Evolutionary conservation across 2,113 vertebrate genomes (phyloP).

Genomic region (Puntigrus tetrazona): DNA sequence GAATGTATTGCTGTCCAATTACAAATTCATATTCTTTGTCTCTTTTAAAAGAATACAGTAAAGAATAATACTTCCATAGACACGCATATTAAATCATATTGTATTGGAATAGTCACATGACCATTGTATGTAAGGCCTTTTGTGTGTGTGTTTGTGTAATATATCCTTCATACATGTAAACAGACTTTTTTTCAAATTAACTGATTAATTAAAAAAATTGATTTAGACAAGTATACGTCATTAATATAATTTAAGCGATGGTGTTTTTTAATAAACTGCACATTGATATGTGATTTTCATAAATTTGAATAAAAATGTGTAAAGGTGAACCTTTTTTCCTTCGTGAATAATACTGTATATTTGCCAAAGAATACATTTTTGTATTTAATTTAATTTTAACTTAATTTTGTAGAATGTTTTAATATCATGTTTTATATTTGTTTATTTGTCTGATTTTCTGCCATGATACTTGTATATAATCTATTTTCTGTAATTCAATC

Average conservation of each 20-base stretch:
- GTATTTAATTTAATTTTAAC: neutral
- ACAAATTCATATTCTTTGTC: neutral
- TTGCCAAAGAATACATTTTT: neutral
- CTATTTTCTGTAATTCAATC: neutral
- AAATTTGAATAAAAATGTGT: neutral
- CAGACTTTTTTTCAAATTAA: neutral
- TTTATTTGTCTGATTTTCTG: neutral
- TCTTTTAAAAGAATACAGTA: neutral
- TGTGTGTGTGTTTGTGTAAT: neutral
- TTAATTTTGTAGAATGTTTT: conserved; percentile 8
- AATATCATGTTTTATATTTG: neutral
- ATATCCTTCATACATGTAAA: neutral
- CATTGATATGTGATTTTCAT: neutral
- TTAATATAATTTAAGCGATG: neutral
- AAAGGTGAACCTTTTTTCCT: neutral
- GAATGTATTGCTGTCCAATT: neutral
- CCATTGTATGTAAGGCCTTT: neutral
- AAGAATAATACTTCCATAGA: neutral
- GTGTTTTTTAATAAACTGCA: neutral
- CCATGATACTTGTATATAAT: neutral
- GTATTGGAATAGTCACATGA: neutral
- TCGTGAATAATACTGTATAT: neutral
- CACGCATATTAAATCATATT: neutral
- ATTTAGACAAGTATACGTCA: neutral
- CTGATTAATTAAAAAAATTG: neutral